Conservation (phyloP, 2,797 vertebrate species). For the Octomys mimax region DNA sequence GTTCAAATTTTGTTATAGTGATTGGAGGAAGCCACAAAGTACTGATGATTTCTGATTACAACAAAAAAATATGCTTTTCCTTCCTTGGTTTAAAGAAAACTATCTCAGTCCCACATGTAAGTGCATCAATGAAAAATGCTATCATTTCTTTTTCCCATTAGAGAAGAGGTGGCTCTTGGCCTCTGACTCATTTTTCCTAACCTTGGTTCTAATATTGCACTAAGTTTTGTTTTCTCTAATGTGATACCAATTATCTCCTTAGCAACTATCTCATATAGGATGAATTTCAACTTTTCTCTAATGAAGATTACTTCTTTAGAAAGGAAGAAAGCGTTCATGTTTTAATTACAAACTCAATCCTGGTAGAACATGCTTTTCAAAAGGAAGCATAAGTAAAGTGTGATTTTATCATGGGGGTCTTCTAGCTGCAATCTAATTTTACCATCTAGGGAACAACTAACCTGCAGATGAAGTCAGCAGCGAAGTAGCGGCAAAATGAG, state of each 20-base stretch:
- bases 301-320: slow-evolving; percentile 30
- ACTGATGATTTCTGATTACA: neutral
- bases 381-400: slow-evolving; percentile 45
- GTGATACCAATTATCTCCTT: slow-evolving; percentile 33
- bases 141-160: neutral
- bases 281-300: slow-evolving; percentile 6
- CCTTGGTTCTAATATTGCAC: slow-evolving; percentile 1
- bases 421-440: slow-evolving; percentile 9
- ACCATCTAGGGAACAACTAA: neutral
- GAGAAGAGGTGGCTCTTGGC: neutral
- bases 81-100: slow-evolving; percentile 46
- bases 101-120: neutral
- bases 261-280: slow-evolving; percentile 38
- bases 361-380: slow-evolving; percentile 37
- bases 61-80: neutral
- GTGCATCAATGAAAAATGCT: neutral
- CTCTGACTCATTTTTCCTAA: neutral
- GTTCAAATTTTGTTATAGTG: neutral
- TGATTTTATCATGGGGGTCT: slow-evolving; percentile 2
- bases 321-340: neutral
- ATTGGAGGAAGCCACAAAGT: neutral
- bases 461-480: neutral
- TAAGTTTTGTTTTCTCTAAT: slow-evolving; percentile 33
- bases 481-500: slow-evolving; percentile 19
- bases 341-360: slow-evolving; percentile 22